Evolutionary conservation across 2,113 vertebrate genomes (phyloP), one percentile per base, ranked within the genome.

Genomic region (Poecilia latipinna): DNA sequence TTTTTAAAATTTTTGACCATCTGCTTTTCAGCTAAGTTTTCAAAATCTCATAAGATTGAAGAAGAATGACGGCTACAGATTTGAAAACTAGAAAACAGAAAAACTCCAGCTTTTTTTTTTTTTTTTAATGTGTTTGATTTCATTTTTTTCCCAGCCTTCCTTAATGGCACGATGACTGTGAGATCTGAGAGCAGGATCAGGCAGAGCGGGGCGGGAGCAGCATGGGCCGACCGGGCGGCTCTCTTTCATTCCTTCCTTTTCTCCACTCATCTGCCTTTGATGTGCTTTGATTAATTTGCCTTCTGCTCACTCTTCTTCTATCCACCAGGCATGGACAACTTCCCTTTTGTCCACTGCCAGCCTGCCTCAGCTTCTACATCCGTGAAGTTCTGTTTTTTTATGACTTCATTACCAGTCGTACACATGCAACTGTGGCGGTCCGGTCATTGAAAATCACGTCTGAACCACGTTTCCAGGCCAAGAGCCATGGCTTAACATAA

Each of bases 261-360:
- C 70, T 83, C 74, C 60, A 61, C 67, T 80, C 73, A 61, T 80
- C 82, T 77, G 69, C 79, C 91, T 94, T 94, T 94, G 92, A 95
- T 91, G 89, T 94, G 68, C 78, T 90, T 87, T 93, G 92, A 94
- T 94, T 94, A 94, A 89, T 89, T 88, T 87, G 90, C 77, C 85
- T 88, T 92, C 86, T 82, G 85, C 81, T 79, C 70, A 60, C 79
- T 86, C 76, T 78, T 73, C 78, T 65, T 88, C 77, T 67, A 1
- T 67, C 78, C 78, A 86, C 35, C 15, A 31, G 84, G 72, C 80
- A 70, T 70, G 48, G 71, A 70, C 67, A 64, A 0, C 72, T 74
- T 31, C n/a, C 39, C 57, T 67, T 37, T 86, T 48, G 60, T 62
- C 68, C 39, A 33, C 44, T 15, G 63, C 72, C 67, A 63, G 33